These are phyloP conservation scores for Aricia agestis DNA, from an alignment of 1,140 invertebrate genomes.

Conservation along the genomic window DNA sequence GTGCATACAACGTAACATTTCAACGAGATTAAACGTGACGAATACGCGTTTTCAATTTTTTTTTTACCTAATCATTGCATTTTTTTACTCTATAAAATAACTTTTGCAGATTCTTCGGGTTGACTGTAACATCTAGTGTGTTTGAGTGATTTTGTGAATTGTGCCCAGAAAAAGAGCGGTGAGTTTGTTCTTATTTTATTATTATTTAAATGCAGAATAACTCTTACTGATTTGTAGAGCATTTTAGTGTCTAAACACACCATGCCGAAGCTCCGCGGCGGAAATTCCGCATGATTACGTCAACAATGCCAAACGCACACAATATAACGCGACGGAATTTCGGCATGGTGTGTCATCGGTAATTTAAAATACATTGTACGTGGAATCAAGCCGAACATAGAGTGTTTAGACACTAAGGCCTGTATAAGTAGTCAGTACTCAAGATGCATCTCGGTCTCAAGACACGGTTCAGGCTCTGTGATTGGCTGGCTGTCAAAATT, in stretches of 20 bases:
- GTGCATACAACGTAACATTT: background rate
- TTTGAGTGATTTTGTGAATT: conserved; percentile 12
- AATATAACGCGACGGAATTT: too few relatives aligned
- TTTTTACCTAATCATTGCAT: background rate
- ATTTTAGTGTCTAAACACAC: too few relatives aligned
- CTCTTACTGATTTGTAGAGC: background rate
- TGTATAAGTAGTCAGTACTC: background rate
- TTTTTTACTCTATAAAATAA: background rate
- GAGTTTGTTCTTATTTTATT: background rate
- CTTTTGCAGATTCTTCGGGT: background rate
- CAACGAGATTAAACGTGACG: background rate
- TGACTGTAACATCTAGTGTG: conserved; percentile 8
- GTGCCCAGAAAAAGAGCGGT: background rate
- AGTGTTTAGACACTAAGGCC: too few relatives aligned
- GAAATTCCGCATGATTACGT: too few relatives aligned
- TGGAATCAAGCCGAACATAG: too few relatives aligned
- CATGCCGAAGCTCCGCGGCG: too few relatives aligned
- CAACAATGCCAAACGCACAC: too few relatives aligned
- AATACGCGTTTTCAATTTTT: background rate
- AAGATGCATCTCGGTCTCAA: too few relatives aligned
- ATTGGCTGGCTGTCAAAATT: too few relatives aligned
- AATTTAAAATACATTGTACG: too few relatives aligned
- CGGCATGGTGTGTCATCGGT: too few relatives aligned
- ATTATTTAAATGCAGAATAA: background rate
- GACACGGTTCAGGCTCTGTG: too few relatives aligned